Evolutionary conservation across 2,797 vertebrate species (phyloP).

Genomic region (Cirrhinus mrigala): DNA sequence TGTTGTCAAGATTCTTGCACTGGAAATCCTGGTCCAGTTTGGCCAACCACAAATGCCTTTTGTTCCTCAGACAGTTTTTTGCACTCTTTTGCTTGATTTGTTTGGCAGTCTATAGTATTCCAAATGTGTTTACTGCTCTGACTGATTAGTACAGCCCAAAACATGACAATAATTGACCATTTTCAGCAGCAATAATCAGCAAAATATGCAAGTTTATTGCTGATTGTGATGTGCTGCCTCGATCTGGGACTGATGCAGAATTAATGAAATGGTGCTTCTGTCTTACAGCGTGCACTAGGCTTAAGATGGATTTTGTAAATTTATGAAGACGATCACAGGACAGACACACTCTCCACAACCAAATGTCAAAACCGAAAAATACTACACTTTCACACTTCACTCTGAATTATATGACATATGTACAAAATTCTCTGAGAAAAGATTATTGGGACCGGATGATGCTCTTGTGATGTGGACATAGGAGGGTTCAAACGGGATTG

Average conservation of each 20-base stretch:
- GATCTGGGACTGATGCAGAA: background rate
- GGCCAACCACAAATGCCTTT: no score
- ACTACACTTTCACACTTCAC: slow-evolving; percentile 58
- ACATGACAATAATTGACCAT: no score
- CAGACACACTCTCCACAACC: slow-evolving; percentile 20
- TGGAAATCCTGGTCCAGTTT: no score
- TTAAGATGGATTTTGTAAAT: slow-evolving; percentile 7
- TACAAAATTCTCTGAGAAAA: slow-evolving; percentile 71
- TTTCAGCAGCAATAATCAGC: no score
- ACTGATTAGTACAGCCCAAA: no score
- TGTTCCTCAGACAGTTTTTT: no score
- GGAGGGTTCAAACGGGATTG: slow-evolving; percentile 57
- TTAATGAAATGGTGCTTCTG: slow-evolving; percentile 2
- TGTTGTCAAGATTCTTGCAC: no score
- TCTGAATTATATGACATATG: slow-evolving; percentile 80
- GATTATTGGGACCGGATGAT: slow-evolving; percentile 46
- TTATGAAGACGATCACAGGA: background rate
- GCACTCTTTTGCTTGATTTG: no score
- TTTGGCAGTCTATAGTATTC: no score
- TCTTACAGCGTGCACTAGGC: background rate
- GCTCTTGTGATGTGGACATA: slow-evolving; percentile 37
- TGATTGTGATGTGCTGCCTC: background rate
- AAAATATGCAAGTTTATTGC: no score
- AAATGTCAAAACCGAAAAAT: slow-evolving; percentile 28
- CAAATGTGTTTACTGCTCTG: no score